Base-by-base conservation (phyloP, 2,888 invertebrate genomes). In the Odontocolon sp. region DNA sequence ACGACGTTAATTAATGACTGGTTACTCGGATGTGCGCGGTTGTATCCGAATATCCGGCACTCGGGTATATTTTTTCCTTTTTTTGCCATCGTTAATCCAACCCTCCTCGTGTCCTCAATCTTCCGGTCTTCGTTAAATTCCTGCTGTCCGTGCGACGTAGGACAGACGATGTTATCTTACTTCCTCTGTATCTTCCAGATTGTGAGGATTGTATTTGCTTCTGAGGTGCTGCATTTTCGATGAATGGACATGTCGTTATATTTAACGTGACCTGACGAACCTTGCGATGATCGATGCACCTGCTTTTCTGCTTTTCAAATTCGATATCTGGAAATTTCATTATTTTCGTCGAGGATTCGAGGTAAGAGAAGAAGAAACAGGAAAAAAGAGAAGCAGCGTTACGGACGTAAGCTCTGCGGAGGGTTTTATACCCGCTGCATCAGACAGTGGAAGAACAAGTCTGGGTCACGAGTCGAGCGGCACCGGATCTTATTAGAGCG, bases 401-500 rank as follows among this genome's bases (percentile, higher is more conserved):
- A 21, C 28, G 47, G 38, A 50, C 26, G 28, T 40, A 50, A 56
- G 28, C 26, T 23, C 23, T 8, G 40, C 21, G 26, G 26, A 21
- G 38, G 16, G 16, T 54, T 11, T 54, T 54, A 11, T 16, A 54
- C 54, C 11, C 16, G n/a, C n/a, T n/a, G 54, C 38, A 54, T 36
- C 40, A n/a, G n/a, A 38, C 28, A 8, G 16, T 6, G 33, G 23
- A 26, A 23, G 56, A 38, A 57, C 33, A 26, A 47, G 50, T 47
- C 33, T n/a, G 33, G 16, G 16, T 45, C 70, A 23, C 11, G 38
- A 66, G 47, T 54, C 38, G 45, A 45, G 47, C 47, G 45, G 47
- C 61, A 56, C 61, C 56, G 61, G 71, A 67, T 67, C 67, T 71
- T 67, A 70, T 76, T 76, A 76, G 61, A 71, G 47, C 71, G 33